A percentile compares a stretch with the other conserved stretches of the same genome.
These are phyloP conservation scores for Corythornis leucogaster DNA, from an alignment of 2,797 vertebrate genomes.

Conservation along the genomic window DNA sequence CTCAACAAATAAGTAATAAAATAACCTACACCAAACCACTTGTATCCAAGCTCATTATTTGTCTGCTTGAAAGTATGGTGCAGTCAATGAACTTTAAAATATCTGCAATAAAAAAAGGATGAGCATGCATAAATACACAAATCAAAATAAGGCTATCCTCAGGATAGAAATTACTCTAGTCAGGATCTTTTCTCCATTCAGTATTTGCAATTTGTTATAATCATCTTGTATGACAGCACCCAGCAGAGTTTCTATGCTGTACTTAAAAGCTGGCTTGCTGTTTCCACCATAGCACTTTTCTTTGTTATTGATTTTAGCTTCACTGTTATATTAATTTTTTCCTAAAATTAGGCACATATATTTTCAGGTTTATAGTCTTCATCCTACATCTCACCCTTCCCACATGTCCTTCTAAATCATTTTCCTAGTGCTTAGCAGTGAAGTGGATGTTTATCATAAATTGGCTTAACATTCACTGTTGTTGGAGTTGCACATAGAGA, in stretches of 20 bases:
- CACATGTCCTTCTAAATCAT: conserved; percentile 47
- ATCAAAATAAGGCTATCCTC: conserved; percentile 41
- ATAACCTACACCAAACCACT: not conserved
- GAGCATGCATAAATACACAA: conserved; percentile 9
- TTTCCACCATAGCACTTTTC: conserved; percentile 41
- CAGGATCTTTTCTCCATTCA: conserved; percentile 49
- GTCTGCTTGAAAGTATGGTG: not conserved
- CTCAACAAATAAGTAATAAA: not conserved
- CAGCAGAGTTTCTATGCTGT: conserved; percentile 43
- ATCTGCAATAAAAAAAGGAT: conserved; percentile 16
- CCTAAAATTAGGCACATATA: conserved; percentile 53
- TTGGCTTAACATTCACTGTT: not conserved
- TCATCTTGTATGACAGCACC: conserved; percentile 30
- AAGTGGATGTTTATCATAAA: conserved; percentile 38
- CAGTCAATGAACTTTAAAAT: conserved; percentile 12
- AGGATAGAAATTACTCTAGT: conserved; percentile 34
- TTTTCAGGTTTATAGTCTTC: conserved; percentile 50
- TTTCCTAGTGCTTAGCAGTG: conserved; percentile 22
- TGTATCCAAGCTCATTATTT: not conserved
- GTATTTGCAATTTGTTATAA: conserved; percentile 63
- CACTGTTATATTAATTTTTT: conserved; percentile 56
- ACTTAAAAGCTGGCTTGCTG: conserved; percentile 59
- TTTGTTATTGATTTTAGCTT: conserved; percentile 71
- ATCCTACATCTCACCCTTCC: conserved; percentile 16
- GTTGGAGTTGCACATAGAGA: not conserved